Conservation (phyloP, 1,140 invertebrate species). For the Linepithema humile region DNA sequence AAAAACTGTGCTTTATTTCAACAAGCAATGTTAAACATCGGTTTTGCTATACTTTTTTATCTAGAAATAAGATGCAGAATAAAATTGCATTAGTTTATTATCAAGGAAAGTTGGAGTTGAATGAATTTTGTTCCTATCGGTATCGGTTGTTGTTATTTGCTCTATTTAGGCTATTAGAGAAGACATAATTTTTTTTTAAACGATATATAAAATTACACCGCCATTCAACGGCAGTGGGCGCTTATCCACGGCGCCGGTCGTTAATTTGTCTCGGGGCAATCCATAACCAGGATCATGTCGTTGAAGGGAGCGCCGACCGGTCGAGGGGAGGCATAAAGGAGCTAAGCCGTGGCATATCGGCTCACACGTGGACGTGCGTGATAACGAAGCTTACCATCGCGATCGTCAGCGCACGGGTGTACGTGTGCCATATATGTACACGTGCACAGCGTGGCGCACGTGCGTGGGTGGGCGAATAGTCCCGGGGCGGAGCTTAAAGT, state of each 20-base stretch:
- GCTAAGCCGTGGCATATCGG: constrained; percentile 66
- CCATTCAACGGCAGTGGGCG: neutral
- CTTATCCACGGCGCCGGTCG: constrained; percentile 31
- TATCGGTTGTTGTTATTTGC: no score
- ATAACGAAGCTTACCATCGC: constrained; percentile 75
- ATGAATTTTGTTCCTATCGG: no score
- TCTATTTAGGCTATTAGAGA: no score
- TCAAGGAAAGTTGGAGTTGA: no score
- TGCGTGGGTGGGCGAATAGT: constrained; percentile 23
- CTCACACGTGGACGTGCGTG: constrained; percentile 72
- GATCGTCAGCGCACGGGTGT: constrained; percentile 18
- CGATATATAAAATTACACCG: constrained; percentile 6
- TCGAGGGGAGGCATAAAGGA: constrained; percentile 63
- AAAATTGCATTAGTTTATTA: neutral
- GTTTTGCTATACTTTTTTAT: neutral
- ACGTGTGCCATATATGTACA: constrained; percentile 49
- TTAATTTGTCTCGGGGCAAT: constrained; percentile 69
- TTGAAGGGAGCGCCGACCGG: constrained; percentile 25
- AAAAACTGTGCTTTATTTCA: neutral
- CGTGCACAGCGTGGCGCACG: constrained; percentile 61
- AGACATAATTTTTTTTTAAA: neutral
- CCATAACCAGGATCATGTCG: constrained; percentile 67
- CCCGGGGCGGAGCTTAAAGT: constrained; percentile 71
- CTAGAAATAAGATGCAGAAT: neutral
- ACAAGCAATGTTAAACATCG: neutral